Evolutionary conservation across 2,888 invertebrate genomes (phyloP).

Genomic region (Folsomia candida): DNA sequence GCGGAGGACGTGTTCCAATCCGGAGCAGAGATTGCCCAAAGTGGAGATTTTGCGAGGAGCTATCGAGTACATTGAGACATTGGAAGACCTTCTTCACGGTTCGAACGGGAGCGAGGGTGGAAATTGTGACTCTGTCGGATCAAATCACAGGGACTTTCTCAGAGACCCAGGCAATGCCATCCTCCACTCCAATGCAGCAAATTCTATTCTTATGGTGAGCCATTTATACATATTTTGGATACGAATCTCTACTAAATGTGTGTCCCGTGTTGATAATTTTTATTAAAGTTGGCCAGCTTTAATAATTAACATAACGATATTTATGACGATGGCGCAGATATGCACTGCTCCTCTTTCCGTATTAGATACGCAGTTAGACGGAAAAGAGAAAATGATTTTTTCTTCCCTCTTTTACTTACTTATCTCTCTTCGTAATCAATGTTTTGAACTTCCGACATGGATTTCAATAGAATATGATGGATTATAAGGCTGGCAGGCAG

Average conservation of each 20-base stretch:
- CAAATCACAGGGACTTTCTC: constrained; percentile 40
- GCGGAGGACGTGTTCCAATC: constrained; percentile 87
- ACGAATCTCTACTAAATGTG: no score
- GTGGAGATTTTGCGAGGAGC: constrained; percentile 95
- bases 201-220: constrained; percentile 44
- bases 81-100: constrained; percentile 76
- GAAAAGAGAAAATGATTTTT: no score
- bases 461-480: not conserved
- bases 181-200: constrained; percentile 36
- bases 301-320: no score
- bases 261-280: no score
- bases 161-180: constrained; percentile 43
- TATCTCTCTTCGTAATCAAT: not conserved
- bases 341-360: no score
- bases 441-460: not conserved
- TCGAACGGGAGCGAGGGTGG: constrained; percentile 37
- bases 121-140: constrained; percentile 13
- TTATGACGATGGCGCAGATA: no score
- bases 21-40: constrained; percentile 93
- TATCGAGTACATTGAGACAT: constrained; percentile 93
- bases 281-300: not conserved
- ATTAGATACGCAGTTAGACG: no score
- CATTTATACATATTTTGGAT: no score
- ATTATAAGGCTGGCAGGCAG: not conserved
- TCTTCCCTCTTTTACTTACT: no score